phyloP scores from a whole-genome alignment of 2,113 vertebrate genomes.

The Loxodonta africana region DNA sequence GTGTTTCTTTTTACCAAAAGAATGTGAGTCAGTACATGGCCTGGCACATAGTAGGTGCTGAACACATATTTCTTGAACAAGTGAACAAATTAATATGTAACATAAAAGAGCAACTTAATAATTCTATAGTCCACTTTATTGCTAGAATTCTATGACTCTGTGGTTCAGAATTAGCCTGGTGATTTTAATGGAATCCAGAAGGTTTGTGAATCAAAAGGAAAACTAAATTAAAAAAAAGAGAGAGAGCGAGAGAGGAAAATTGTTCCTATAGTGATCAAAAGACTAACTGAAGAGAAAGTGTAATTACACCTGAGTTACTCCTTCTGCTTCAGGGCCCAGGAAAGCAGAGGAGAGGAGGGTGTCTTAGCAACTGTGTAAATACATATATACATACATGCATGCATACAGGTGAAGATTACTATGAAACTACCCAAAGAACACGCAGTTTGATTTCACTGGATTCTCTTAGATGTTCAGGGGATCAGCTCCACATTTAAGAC shows the following conservation, averaged over 20 bases:
- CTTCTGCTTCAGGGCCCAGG: background rate
- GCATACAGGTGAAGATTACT: background rate
- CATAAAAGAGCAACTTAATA: background rate
- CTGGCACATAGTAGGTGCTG: background rate
- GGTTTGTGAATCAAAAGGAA: slow-evolving; percentile 22
- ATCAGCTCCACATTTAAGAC: background rate
- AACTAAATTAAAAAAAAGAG: background rate
- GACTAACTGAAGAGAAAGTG: background rate
- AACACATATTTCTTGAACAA: background rate
- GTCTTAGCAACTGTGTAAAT: background rate
- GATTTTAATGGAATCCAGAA: slow-evolving; percentile 38
- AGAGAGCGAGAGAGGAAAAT: background rate
- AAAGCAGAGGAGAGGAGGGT: background rate
- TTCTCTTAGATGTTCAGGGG: background rate
- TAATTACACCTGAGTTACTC: background rate
- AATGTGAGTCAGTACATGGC: background rate
- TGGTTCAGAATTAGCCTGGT: slow-evolving; percentile 15
- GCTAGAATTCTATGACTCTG: slow-evolving; percentile 1
- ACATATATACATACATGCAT: background rate
- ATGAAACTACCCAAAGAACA: background rate
- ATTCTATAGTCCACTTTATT: background rate
- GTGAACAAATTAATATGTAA: background rate
- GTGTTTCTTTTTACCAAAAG: background rate
- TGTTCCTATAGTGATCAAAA: background rate
- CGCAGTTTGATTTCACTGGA: background rate